Conservation (phyloP, 2,797 vertebrate species). For the Distichodus sexfasciatus region DNA sequence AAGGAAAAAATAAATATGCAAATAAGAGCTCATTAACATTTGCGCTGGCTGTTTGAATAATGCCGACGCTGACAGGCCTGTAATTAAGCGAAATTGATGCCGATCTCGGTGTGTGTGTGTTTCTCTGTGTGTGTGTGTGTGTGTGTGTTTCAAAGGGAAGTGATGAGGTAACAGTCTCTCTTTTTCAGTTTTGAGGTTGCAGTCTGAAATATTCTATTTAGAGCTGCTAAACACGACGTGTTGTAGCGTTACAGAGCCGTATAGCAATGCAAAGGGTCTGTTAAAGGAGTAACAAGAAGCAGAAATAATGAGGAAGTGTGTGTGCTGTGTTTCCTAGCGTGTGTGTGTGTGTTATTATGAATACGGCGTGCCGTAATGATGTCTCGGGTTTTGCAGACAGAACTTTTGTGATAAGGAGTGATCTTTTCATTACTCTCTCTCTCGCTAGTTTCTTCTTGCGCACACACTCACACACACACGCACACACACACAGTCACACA, state of each 20-base stretch:
- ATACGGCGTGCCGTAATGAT: conserved; percentile 29
- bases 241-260: conserved; percentile 57
- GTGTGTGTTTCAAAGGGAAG: too few species aligned
- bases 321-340: conserved; percentile 11
- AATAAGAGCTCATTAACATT: conserved; percentile 99
- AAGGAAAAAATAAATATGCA: conserved; percentile 99
- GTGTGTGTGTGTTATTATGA: conserved; percentile 21
- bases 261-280: conserved; percentile 37
- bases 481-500: not conserved
- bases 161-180: too few species aligned
- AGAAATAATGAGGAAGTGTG: conserved; percentile 45
- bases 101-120: conserved; percentile 83
- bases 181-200: too few species aligned
- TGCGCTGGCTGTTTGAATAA: conserved; percentile 99
- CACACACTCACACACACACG: conserved; percentile 12
- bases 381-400: conserved; percentile 46
- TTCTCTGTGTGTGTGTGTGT: conserved; percentile 15
- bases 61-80: conserved; percentile 95
- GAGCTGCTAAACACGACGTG: conserved; percentile 55
- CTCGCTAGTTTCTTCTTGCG: not conserved
- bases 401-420: not conserved
- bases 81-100: conserved; percentile 96
- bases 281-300: conserved; percentile 51
- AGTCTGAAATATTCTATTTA: conserved; percentile 68
- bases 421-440: not conserved